Evolutionary conservation across 2,888 invertebrate species (phyloP).

Genomic region (Nemurella pictetii): DNA sequence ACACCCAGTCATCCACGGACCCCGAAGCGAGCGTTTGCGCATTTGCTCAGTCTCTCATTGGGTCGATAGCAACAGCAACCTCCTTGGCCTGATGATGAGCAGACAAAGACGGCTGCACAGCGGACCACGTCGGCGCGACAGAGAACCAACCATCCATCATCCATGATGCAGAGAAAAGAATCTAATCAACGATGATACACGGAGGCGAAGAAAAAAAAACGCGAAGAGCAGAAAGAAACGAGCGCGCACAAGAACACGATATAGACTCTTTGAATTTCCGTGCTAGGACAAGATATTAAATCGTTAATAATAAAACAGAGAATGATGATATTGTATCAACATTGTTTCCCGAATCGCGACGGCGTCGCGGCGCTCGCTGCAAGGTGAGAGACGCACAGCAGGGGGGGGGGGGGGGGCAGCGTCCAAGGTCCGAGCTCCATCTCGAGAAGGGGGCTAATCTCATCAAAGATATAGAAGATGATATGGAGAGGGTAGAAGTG

Average conservation of each 20-base stretch:
- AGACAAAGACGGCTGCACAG: not conserved
- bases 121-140: constrained; percentile 2
- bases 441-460: constrained; percentile 26
- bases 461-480: constrained; percentile 35
- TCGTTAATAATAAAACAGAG: constrained; percentile 27
- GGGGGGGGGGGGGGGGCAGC: not conserved
- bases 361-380: too few relatives aligned
- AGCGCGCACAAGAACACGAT: too few relatives aligned
- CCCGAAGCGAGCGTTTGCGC: not conserved
- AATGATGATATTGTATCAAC: constrained; percentile 26
- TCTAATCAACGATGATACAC: constrained; percentile 13
- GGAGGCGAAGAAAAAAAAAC: not conserved
- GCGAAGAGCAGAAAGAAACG: not conserved
- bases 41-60: not conserved
- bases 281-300: constrained; percentile 1
- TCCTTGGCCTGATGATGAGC: constrained; percentile 13
- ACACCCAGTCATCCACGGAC: too few relatives aligned
- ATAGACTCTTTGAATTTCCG: not conserved
- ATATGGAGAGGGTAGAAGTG: constrained; percentile 29
- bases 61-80: constrained; percentile 10
- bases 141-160: constrained; percentile 9
- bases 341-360: not conserved
- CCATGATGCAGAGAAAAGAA: constrained; percentile 6
- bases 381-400: too few relatives aligned
- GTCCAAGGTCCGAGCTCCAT: not conserved